These are phyloP conservation scores for Pogonomyrmex californicus DNA, from an alignment of 1,140 invertebrate species.

Conservation along the genomic window DNA sequence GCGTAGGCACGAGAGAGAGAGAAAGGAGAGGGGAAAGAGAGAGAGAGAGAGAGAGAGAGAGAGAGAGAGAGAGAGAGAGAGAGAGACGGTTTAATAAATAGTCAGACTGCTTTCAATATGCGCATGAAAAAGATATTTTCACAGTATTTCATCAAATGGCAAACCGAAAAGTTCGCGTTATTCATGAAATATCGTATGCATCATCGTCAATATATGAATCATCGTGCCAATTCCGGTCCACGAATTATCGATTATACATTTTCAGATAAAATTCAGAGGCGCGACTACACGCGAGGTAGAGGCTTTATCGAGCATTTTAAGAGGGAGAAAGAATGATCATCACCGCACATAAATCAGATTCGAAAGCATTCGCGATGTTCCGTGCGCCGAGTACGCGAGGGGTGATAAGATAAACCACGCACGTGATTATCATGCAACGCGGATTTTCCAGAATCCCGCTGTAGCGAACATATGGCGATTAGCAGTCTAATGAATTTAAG, in stretches of 20 bases:
- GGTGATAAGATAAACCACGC: slow-evolving; percentile 72
- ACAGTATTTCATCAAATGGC: neutral
- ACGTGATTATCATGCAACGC: slow-evolving; percentile 67
- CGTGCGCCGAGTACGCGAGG: slow-evolving; percentile 36
- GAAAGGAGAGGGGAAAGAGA: no score
- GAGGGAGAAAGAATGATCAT: slow-evolving; percentile 60
- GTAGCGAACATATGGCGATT: slow-evolving; percentile 70
- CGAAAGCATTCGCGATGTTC: slow-evolving; percentile 63
- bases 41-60: neutral
- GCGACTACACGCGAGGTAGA: neutral
- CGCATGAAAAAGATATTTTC: slow-evolving; percentile 16
- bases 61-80: neutral
- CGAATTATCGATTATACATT: slow-evolving; percentile 50
- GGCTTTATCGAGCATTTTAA: slow-evolving; percentile 48
- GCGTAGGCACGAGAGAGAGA: no score
- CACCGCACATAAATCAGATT: slow-evolving; percentile 65
- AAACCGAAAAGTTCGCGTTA: neutral
- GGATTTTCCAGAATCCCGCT: slow-evolving; percentile 60
- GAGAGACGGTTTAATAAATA: neutral
- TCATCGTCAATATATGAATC: slow-evolving; percentile 55
- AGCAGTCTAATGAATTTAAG: slow-evolving; percentile 46
- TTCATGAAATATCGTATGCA: slow-evolving; percentile 39
- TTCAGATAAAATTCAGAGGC: slow-evolving; percentile 22
- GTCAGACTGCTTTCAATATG: neutral
- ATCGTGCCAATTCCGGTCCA: slow-evolving; percentile 30